Conservation (phyloP, 1,140 invertebrate species). For the Drosophila sp. region DNA sequence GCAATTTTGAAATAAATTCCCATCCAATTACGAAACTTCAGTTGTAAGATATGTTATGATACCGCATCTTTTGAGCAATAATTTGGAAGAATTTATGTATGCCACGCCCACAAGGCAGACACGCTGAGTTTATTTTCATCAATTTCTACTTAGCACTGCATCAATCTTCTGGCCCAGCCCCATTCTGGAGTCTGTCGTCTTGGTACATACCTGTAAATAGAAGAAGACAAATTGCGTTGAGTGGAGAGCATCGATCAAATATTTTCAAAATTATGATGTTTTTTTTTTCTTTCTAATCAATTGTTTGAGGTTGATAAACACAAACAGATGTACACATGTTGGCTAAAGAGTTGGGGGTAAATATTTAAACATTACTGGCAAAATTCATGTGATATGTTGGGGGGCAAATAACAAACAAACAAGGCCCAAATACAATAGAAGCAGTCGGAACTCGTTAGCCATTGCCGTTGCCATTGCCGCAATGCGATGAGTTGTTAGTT, state of each 20-base stretch:
- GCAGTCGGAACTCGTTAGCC: constrained; percentile 61
- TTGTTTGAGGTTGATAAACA: constrained; percentile 40
- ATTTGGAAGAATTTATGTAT: neutral
- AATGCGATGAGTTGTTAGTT: constrained; percentile 67
- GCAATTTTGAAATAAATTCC: neutral
- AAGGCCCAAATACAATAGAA: constrained; percentile 45
- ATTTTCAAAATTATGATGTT: constrained; percentile 63
- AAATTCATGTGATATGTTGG: constrained; percentile 16
- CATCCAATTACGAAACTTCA: neutral
- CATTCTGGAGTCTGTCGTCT: constrained; percentile 5
- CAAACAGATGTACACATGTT: constrained; percentile 10
- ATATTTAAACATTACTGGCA: constrained; percentile 69
- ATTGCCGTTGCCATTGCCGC: constrained; percentile 21
- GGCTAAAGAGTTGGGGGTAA: constrained; percentile 22
- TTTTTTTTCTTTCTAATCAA: constrained; percentile 71
- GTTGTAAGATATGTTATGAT: neutral
- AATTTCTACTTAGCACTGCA: constrained; percentile 67
- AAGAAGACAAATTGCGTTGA: constrained; percentile 62
- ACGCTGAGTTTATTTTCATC: constrained; percentile 15
- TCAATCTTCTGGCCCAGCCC: constrained; percentile 41
- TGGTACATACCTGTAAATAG: constrained; percentile 61
- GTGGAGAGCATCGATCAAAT: constrained; percentile 65
- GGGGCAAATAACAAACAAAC: constrained; percentile 5
- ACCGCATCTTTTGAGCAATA: neutral
- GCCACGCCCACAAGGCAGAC: constrained; percentile 28